phyloP scores from a whole-genome alignment of 2,113 vertebrate genomes.

The Sisor rabdophorus region DNA sequence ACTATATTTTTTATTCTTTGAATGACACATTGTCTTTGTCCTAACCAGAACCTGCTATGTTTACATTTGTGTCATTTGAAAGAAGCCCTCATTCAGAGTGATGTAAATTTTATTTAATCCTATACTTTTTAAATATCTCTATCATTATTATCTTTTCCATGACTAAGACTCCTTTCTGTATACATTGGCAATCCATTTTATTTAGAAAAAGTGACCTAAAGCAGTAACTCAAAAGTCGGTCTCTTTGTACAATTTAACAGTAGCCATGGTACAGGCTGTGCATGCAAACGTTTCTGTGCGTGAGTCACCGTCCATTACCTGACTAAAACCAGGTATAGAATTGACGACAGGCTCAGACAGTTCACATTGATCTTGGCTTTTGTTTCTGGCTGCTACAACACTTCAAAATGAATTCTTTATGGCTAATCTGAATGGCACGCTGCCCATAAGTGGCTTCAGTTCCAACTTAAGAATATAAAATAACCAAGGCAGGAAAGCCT shows the following conservation, averaged over 20 bases:
- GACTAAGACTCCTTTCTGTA: not conserved
- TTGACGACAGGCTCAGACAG: constrained; percentile 40
- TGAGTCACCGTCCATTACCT: constrained; percentile 27
- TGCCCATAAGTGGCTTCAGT: constrained; percentile 21
- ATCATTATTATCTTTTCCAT: not conserved
- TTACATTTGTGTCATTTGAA: not conserved
- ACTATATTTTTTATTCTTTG: not conserved
- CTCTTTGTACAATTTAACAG: not conserved
- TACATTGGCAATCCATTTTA: not conserved
- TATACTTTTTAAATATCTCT: not conserved
- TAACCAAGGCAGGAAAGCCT: constrained; percentile 9
- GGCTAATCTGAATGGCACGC: constrained; percentile 41
- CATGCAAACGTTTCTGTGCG: not conserved
- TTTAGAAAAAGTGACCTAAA: not conserved
- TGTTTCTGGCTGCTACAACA: constrained; percentile 27
- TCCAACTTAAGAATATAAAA: constrained; percentile 27
- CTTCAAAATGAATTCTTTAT: constrained; percentile 49
- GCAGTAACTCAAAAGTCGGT: not conserved
- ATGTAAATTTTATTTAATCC: too few species aligned
- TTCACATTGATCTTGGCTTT: constrained; percentile 54
- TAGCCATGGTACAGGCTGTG: not conserved
- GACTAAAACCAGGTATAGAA: constrained; percentile 22
- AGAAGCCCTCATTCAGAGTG: too few species aligned
- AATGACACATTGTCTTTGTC: not conserved
- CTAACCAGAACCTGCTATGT: not conserved